phyloP scores from a whole-genome alignment of 2,797 vertebrate genomes.

The Ibycter americanus region DNA sequence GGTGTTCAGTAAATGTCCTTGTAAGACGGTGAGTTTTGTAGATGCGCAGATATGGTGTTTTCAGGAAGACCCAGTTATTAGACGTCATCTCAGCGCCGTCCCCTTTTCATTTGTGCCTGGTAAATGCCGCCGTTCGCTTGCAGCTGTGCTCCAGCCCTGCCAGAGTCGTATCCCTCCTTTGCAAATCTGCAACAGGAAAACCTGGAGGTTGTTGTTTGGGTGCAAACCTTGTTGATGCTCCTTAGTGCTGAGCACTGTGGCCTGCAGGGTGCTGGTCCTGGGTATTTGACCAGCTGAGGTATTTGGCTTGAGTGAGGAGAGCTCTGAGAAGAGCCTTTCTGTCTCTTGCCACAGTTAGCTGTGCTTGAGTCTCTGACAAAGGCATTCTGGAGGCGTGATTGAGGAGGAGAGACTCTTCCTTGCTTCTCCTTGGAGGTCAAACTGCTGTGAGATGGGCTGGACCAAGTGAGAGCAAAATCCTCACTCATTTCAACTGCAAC shows the following conservation, averaged over 20 bases:
- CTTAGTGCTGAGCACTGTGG: background rate
- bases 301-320: background rate
- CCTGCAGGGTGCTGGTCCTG: background rate
- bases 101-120: background rate
- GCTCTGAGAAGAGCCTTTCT: background rate
- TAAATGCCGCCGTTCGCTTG: accelerated
- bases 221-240: background rate
- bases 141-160: background rate
- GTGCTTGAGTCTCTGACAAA: background rate
- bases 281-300: background rate
- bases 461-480: background rate
- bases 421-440: background rate
- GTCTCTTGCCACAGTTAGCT: background rate
- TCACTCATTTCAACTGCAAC: background rate
- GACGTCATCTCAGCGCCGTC: background rate
- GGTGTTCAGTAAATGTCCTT: background rate
- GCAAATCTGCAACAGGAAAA: background rate
- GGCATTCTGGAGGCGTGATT: background rate
- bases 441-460: background rate
- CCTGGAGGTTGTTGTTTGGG: background rate
- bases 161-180: background rate
- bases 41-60: background rate
- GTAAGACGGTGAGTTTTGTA: background rate
- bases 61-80: background rate
- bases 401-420: background rate